These are phyloP conservation scores for Osedax frankpressi DNA, from an alignment of 2,888 invertebrate species.

Conservation along the genomic window DNA sequence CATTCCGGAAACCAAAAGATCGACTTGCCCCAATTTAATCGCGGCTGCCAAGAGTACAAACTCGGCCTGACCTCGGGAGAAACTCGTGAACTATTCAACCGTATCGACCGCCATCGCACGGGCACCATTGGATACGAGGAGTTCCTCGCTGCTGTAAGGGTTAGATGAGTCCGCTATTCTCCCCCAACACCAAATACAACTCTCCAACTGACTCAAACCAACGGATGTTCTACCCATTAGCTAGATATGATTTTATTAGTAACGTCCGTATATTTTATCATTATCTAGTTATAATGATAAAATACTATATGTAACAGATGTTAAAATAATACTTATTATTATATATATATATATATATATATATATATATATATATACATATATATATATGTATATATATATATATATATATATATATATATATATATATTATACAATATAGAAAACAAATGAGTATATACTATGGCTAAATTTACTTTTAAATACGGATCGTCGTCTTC, in stretches of 20 bases:
- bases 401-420: neutral
- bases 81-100: neutral
- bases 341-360: too few relatives aligned
- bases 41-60: neutral
- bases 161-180: neutral
- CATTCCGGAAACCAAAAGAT: neutral
- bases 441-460: neutral
- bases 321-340: too few relatives aligned
- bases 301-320: too few relatives aligned
- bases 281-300: too few relatives aligned
- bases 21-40: neutral
- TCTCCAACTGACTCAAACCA: too few relatives aligned
- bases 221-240: too few relatives aligned
- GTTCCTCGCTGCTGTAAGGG: neutral
- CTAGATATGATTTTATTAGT: too few relatives aligned
- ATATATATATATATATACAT: neutral
- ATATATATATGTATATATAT: neutral
- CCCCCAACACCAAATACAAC: too few relatives aligned
- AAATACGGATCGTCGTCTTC: too few relatives aligned
- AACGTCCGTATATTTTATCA: too few relatives aligned
- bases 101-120: neutral
- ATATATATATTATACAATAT: neutral
- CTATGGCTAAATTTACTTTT: too few relatives aligned
- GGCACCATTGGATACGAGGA: neutral
- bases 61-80: neutral